phyloP scores from a whole-genome alignment of 2,797 vertebrate genomes.

The Premnoplex brunnescens region DNA sequence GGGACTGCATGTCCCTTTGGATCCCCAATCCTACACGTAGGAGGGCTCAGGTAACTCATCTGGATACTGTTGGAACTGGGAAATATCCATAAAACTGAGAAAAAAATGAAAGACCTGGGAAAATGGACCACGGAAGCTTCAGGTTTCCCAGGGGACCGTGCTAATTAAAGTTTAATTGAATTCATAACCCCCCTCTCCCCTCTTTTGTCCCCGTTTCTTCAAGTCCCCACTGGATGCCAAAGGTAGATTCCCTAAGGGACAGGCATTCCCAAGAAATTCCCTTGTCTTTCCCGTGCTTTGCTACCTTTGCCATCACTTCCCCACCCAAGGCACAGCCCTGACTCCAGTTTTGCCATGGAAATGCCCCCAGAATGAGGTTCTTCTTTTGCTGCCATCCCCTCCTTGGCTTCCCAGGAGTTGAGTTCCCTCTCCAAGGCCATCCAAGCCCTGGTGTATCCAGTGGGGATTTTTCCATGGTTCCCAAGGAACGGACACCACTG shows the following conservation, averaged over 20 bases:
- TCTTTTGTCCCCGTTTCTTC: neutral
- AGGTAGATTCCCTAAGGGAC: neutral
- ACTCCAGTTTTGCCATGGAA: neutral
- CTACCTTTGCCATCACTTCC: neutral
- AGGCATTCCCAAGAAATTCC: neutral
- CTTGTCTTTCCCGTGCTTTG: neutral
- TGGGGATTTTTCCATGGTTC: rapidly evolving
- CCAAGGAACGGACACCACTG: neutral
- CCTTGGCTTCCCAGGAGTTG: neutral
- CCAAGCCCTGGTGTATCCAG: neutral
- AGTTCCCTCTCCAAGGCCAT: neutral
- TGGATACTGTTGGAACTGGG: neutral
- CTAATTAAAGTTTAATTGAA: neutral
- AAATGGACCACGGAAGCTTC: neutral
- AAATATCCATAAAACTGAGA: neutral
- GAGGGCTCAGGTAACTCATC: neutral
- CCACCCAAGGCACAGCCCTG: neutral
- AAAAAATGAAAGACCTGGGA: neutral
- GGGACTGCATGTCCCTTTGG: neutral
- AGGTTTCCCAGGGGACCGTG: neutral
- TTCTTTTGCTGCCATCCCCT: neutral
- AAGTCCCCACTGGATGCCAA: neutral
- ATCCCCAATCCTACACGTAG: rapidly evolving
- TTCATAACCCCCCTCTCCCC: neutral
- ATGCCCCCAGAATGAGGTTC: neutral